Percentiles rank a stretch among this genome's conserved stretches.
Evolutionary conservation across 2,113 vertebrate genomes (phyloP).

Genomic region (Bos indicus): DNA sequence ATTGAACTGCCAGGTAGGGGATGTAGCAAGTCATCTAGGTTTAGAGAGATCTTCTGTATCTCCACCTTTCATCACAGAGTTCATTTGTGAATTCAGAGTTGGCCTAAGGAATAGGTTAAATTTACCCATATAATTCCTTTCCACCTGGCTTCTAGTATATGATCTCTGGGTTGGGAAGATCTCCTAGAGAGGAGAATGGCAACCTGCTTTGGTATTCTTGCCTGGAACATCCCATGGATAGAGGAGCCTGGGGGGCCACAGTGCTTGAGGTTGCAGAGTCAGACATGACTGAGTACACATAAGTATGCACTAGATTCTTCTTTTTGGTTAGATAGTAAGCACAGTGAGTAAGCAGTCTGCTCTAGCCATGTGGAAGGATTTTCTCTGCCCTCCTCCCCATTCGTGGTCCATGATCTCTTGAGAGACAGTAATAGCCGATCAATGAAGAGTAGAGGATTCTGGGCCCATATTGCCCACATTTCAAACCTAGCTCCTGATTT

Average conservation of each 20-base stretch:
- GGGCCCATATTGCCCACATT: neutral
- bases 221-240: neutral
- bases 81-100: neutral
- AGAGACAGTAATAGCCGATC: neutral
- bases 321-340: neutral
- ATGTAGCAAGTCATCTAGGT: accelerated
- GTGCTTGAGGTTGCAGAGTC: neutral
- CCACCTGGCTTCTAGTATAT: neutral
- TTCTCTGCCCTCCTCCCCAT: neutral
- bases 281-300: neutral
- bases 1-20: neutral
- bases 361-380: neutral
- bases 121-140: neutral
- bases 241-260: neutral
- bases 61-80: neutral
- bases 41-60: neutral
- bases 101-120: neutral
- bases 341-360: neutral
- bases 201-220: neutral
- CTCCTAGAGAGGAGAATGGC: neutral
- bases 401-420: neutral
- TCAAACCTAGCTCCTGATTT: neutral
- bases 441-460: neutral
- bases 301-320: neutral
- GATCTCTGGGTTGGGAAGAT: neutral